Base-by-base conservation (phyloP, 2,113 vertebrate genomes). In the Corythornis vintsioides region DNA sequence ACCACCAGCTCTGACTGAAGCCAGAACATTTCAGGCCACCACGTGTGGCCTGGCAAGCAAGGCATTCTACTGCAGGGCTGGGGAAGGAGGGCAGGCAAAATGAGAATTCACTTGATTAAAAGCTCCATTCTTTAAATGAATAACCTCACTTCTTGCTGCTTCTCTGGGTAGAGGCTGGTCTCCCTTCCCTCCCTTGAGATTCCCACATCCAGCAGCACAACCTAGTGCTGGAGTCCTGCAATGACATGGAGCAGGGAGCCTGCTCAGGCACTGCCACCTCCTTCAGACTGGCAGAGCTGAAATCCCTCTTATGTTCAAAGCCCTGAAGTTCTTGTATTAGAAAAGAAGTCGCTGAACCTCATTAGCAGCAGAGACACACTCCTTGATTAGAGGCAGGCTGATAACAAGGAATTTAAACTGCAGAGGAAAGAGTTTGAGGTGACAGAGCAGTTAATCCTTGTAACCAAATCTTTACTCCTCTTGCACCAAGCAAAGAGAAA, bases 161-260 rank as follows among this genome's bases (percentile, higher is more conserved):
- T 61, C 72, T 57, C 70, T 16, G 63, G 38, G 43, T 15, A 71
- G 65, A 14, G 3, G 8, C 72, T 22, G 65, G 5, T 31, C 33
- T 57, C 15, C 19, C 55, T 3, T 28, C 24, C 2, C 38, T 3
- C 9, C 33, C 33, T 15, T 21, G 55, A 53, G 11, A 60, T 90
- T 84, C 50, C 29, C 13, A 0, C 43, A 40, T 40, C 6, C 95
- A 60, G 15, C 13, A 87, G 94, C 94, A 89, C 96, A 72, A 28
- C 95, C 96, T 90, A 85, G 92, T 11, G 96, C 89, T 55, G 3
- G 42, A 13, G 45, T 11, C 50, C 80, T 61, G 94, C 72, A 83
- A 81, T 13, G 47, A 50, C 89, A 71, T 0, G 8, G 50, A 28
- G 67, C 16, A 0, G 50, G 50, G 43, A 5, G 24, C 0, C 64